phyloP scores from a whole-genome alignment of 2,113 vertebrate species.

The Azemiops feae region DNA sequence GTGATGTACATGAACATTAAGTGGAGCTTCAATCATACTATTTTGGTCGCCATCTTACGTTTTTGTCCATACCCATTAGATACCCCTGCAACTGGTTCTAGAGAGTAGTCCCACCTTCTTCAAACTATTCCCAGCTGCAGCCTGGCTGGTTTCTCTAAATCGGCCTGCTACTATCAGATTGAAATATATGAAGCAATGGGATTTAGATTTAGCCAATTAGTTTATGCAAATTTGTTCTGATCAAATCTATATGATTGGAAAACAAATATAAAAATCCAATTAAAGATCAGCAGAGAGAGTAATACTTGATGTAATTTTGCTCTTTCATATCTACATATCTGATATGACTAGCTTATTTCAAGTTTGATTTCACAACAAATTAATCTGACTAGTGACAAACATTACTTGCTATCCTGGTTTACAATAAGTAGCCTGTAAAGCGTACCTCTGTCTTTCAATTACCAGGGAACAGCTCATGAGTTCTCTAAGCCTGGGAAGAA shows the following conservation, averaged over 20 bases:
- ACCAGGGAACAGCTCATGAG: not conserved
- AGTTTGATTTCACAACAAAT: not conserved
- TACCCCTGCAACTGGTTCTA: not conserved
- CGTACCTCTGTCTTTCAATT: not conserved
- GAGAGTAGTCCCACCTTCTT: not conserved
- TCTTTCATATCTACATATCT: not conserved
- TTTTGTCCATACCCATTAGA: not conserved
- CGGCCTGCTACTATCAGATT: not conserved
- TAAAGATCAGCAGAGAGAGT: not conserved
- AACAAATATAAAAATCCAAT: not conserved
- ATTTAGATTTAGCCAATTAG: not conserved
- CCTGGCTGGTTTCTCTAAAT: not conserved
- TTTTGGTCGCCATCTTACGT: not conserved
- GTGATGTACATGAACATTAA: not conserved
- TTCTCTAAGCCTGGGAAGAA: not conserved
- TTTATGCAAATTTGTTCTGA: conserved; percentile 25
- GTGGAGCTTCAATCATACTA: not conserved
- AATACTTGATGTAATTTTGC: not conserved
- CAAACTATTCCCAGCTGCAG: not conserved
- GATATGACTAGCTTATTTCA: not conserved
- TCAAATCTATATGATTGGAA: not conserved
- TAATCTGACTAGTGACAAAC: not conserved
- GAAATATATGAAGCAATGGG: not conserved
- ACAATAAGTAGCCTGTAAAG: not conserved
- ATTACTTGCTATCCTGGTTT: not conserved